These are phyloP conservation scores for Solea senegalensis DNA, from an alignment of 2,113 vertebrate genomes.

Conservation along the genomic window DNA sequence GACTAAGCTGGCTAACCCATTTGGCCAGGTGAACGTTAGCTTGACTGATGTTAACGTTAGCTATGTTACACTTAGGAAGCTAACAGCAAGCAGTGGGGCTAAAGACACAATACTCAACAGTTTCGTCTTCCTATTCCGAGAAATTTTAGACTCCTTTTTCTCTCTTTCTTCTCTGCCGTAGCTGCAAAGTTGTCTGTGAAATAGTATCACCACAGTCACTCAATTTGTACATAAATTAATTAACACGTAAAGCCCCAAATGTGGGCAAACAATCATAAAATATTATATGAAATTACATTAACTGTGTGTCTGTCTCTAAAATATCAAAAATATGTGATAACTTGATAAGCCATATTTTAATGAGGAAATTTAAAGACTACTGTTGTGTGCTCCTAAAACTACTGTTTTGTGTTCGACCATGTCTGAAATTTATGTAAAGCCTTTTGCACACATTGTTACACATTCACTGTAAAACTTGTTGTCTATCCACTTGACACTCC, in stretches of 20 bases:
- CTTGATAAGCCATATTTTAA: conserved; percentile 86
- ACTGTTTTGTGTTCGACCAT: conserved; percentile 66
- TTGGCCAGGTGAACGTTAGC: conserved; percentile 39
- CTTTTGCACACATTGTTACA: conserved; percentile 72
- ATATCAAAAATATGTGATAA: conserved; percentile 62
- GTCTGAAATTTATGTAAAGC: conserved; percentile 66
- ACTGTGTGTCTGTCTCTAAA: conserved; percentile 72
- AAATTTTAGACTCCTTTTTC: conserved; percentile 58
- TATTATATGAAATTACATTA: conserved; percentile 61
- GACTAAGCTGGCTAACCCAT: conserved; percentile 36
- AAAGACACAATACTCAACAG: conserved; percentile 41
- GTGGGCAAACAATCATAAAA: conserved; percentile 66
- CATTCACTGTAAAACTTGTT: conserved; percentile 50
- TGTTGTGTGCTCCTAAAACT: conserved; percentile 68
- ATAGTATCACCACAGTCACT: conserved; percentile 52
- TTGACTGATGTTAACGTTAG: conserved; percentile 33
- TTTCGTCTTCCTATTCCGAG: conserved; percentile 55
- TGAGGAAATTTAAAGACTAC: conserved; percentile 69
- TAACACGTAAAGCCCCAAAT: conserved; percentile 49
- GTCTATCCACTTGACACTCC: conserved; percentile 32
- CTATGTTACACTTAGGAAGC: conserved; percentile 32
- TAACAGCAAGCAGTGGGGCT: conserved; percentile 44
- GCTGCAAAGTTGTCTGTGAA: conserved; percentile 51
- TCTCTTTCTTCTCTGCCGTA: conserved; percentile 25
- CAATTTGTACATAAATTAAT: conserved; percentile 72